Base-by-base conservation (phyloP, 2,797 vertebrate species). In the Serranus cabrilla region DNA sequence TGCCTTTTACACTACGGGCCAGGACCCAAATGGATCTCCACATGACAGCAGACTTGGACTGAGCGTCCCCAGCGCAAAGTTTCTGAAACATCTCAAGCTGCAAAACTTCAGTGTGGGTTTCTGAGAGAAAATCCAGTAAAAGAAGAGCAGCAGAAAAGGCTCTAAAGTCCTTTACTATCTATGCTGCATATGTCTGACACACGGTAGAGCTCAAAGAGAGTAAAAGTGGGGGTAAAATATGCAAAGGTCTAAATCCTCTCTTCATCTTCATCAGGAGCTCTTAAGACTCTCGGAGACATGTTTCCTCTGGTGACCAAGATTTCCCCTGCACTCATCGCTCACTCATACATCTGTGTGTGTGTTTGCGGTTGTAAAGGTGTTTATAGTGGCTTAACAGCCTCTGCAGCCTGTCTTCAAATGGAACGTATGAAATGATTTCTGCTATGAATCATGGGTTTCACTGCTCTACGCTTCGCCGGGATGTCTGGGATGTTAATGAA, bases 211-310 rank as follows among this genome's bases (percentile, higher is more conserved):
- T 72, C 39, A 11, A 42, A 73, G 66, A 76, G 77, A 78, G 59
- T 76, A 81, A 78, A 84, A 80, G 80, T 76, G 52, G 68, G 74
- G 70, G 80, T 85, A 81, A 91, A 92, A 91, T 91, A 88, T 88
- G 87, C 82, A 91, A 87, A 91, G 71, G 82, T 82, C 76, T 87
- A 88, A 91, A 86, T 88, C 84, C 78, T 85, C 82, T 85, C 84
- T 92, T 93, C 88, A 81, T 92, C 92, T 91, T 94, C 84, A 88
- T 90, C 86, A 89, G 82, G 81, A 90, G 86, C 82, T 89, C 73
- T 91, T 92, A 92, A 93, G 90, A 79, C 89, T 90, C 84, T 82
- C 71, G 62, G 60, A 90, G 82, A 91, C 80, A 82, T 74, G 86
- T 79, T 85, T 83, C 76, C 81, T 89, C 77, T 86, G 85, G 80